These are phyloP conservation scores for Ennomos erosarius DNA, from an alignment of 2,888 invertebrate genomes.

Conservation along the genomic window DNA sequence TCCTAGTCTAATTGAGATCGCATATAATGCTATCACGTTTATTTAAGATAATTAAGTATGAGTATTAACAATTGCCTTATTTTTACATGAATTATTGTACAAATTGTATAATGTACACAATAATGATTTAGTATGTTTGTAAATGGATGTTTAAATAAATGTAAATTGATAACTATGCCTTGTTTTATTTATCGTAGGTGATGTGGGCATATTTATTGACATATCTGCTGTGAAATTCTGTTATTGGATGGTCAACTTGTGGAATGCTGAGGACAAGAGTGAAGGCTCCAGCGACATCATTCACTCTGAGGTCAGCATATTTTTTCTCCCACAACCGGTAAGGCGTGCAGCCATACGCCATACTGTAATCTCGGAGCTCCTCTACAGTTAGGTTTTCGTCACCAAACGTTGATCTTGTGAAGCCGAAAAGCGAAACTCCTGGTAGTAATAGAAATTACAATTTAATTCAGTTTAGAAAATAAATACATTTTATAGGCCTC, in stretches of 20 bases:
- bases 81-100: conserved; percentile 67
- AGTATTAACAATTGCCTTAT: conserved; percentile 74
- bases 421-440: conserved; percentile 20
- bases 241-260: conserved; percentile 47
- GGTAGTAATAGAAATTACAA: too few relatives aligned
- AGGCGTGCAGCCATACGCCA: conserved; percentile 26
- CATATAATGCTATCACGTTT: conserved; percentile 75
- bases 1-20: conserved; percentile 75
- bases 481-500: too few relatives aligned
- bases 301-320: conserved; percentile 51
- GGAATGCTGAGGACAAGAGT: conserved; percentile 56
- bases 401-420: conserved; percentile 57
- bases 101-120: conserved; percentile 80
- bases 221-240: conserved; percentile 57
- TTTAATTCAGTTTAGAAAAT: too few relatives aligned
- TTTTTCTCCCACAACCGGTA: conserved; percentile 50
- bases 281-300: conserved; percentile 66
- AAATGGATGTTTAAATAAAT: conserved; percentile 80
- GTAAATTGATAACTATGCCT: conserved; percentile 68
- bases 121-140: conserved; percentile 74
- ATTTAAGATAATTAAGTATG: conserved; percentile 54
- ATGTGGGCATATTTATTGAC: conserved; percentile 47
- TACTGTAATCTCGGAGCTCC: conserved; percentile 46
- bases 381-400: conserved; percentile 58
- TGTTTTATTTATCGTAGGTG: conserved; percentile 30